These are phyloP conservation scores for Eilema sororculum DNA, from an alignment of 2,888 invertebrate genomes.

Conservation along the genomic window DNA sequence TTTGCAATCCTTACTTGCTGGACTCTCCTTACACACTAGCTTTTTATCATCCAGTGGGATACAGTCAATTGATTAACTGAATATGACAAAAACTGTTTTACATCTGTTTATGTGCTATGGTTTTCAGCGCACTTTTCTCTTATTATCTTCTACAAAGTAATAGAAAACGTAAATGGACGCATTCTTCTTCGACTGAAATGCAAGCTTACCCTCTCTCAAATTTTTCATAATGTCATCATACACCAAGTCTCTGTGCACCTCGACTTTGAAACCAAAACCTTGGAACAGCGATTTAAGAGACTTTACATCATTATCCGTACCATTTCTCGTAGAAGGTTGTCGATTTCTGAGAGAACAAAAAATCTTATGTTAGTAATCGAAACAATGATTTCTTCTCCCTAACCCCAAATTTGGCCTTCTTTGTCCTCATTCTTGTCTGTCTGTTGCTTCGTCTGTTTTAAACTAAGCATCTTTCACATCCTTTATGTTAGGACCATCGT, in stretches of 20 bases:
- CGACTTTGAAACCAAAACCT: constrained; percentile 59
- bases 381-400: too few relatives aligned
- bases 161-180: too few relatives aligned
- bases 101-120: too few relatives aligned
- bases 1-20: too few relatives aligned
- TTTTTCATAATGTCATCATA: constrained; percentile 60
- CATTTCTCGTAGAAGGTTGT: constrained; percentile 53
- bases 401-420: too few relatives aligned
- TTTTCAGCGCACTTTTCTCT: too few relatives aligned
- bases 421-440: too few relatives aligned
- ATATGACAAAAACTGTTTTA: too few relatives aligned
- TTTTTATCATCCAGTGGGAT: too few relatives aligned
- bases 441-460: not conserved
- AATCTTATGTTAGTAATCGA: not conserved
- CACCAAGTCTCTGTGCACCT: constrained; percentile 54
- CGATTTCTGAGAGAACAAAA: constrained; percentile 43
- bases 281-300: constrained; percentile 57
- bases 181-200: not conserved
- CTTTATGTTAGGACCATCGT: too few relatives aligned
- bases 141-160: not conserved
- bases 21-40: too few relatives aligned
- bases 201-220: constrained; percentile 31
- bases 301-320: constrained; percentile 65
- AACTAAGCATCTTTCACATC: not conserved
- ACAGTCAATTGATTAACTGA: too few relatives aligned